Evolutionary conservation across 2,888 invertebrate species (phyloP).

Genomic region (Hypomecis punctinalis): DNA sequence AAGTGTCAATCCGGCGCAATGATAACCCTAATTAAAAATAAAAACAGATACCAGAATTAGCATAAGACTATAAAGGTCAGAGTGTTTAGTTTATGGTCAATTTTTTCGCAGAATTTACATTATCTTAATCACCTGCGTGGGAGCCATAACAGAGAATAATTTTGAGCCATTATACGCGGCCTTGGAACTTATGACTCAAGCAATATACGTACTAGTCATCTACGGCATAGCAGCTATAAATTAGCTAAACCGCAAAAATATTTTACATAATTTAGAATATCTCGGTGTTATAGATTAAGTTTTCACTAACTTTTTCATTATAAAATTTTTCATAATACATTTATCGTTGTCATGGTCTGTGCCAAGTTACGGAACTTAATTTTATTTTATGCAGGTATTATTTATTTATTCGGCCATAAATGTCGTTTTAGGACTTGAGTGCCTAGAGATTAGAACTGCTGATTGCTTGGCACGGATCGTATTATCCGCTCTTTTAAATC

Average conservation of each 20-base stretch:
- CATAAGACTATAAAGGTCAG: conserved; percentile 49
- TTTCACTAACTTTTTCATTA: conserved; percentile 12
- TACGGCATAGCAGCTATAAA: conserved; percentile 49
- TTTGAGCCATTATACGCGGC: conserved; percentile 51
- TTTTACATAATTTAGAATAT: conserved; percentile 15
- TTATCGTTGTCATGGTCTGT: neutral
- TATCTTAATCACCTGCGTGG: conserved; percentile 54
- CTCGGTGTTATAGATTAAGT: conserved; percentile 28
- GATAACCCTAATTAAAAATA: conserved; percentile 21
- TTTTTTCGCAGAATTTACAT: conserved; percentile 46
- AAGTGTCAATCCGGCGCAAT: conserved; percentile 11
- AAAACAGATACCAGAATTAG: conserved; percentile 36
- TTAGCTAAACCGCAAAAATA: conserved; percentile 40
- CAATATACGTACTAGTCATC: conserved; percentile 48
- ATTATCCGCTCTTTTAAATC: conserved; percentile 1
- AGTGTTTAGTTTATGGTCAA: conserved; percentile 41
- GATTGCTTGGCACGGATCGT: neutral
- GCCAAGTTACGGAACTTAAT: neutral
- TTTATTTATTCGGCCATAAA: too few relatives aligned
- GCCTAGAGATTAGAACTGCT: neutral
- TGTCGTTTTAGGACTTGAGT: neutral
- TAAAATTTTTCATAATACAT: conserved; percentile 8
- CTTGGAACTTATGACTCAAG: conserved; percentile 49
- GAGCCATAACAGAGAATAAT: conserved; percentile 51
- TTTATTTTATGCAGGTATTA: too few relatives aligned